Evolutionary conservation across 2,888 invertebrate genomes (phyloP).

Genomic region (Chymomyza fuscimana): DNA sequence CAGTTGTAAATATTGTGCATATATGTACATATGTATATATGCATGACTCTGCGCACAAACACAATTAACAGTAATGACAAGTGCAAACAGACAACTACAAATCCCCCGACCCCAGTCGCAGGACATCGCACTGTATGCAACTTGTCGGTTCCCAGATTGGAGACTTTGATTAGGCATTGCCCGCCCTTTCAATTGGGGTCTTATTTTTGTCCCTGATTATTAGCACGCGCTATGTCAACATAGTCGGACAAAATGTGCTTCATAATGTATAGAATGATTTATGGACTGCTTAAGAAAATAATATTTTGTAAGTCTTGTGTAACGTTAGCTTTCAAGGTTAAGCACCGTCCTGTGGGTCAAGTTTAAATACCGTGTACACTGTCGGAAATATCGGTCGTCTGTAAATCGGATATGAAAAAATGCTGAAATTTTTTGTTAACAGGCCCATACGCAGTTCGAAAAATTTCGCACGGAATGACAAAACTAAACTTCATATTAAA

Average conservation of each 20-base stretch:
- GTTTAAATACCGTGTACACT: constrained; percentile 27
- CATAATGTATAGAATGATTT: constrained; percentile 43
- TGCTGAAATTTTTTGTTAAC: too few relatives aligned
- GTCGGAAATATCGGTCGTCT: background rate
- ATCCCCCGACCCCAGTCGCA: constrained; percentile 8
- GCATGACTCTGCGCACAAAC: constrained; percentile 54
- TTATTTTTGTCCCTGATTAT: constrained; percentile 15
- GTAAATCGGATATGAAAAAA: too few relatives aligned
- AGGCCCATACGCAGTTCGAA: too few relatives aligned
- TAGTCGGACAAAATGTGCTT: background rate
- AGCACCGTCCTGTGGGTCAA: constrained; percentile 42
- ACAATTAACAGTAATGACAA: constrained; percentile 73
- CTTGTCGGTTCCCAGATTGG: constrained; percentile 43
- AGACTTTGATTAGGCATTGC: constrained; percentile 46
- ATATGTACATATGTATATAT: constrained; percentile 40
- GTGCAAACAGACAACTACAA: constrained; percentile 58
- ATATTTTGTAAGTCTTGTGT: constrained; percentile 28
- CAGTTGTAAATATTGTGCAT: constrained; percentile 48
- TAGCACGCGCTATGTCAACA: constrained; percentile 4
- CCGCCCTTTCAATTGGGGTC: constrained; percentile 10
- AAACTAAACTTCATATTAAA: too few relatives aligned
- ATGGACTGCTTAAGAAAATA: constrained; percentile 54
- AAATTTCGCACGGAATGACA: too few relatives aligned
- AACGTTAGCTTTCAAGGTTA: constrained; percentile 44
- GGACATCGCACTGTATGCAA: constrained; percentile 14